These are phyloP conservation scores for Trematomus loennbergii DNA, from an alignment of 2,113 vertebrate species.

Conservation along the genomic window DNA sequence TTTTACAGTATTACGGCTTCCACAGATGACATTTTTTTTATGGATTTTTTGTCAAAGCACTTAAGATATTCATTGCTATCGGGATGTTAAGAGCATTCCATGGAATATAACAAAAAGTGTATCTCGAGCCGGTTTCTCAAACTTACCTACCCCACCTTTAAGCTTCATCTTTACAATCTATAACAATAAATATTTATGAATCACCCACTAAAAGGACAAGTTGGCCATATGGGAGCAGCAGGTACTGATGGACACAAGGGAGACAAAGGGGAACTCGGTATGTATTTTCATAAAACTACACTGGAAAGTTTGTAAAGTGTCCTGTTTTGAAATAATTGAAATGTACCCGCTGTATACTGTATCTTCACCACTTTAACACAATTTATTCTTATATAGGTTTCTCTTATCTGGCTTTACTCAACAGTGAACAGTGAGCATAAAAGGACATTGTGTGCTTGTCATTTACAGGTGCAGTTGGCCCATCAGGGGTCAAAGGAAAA, in stretches of 20 bases:
- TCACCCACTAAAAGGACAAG: conserved; percentile 71
- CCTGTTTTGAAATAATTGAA: neutral
- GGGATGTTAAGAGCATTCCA: too few species aligned
- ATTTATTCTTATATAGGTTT: neutral
- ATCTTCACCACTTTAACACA: neutral
- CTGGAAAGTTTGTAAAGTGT: conserved; percentile 10
- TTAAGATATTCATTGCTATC: too few species aligned
- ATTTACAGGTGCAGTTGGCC: conserved; percentile 85
- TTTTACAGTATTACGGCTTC: too few species aligned
- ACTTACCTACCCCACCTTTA: too few species aligned
- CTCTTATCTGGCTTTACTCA: neutral
- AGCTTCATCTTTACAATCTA: neutral
- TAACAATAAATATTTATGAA: conserved; percentile 15
- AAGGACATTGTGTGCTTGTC: conserved; percentile 8
- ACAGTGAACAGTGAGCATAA: neutral
- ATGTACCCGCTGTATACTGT: neutral
- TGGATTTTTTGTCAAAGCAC: too few species aligned
- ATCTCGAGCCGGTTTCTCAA: too few species aligned
- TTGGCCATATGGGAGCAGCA: conserved; percentile 76
- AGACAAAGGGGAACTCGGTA: conserved; percentile 90
- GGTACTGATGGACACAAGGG: conserved; percentile 87
- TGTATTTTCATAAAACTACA: conserved; percentile 29
- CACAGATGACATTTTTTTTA: too few species aligned
- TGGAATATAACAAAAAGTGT: too few species aligned
- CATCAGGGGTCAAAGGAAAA: conserved; percentile 89